Conservation (phyloP, 2,113 vertebrate genomes). For the Chinchilla lanigera region DNA sequence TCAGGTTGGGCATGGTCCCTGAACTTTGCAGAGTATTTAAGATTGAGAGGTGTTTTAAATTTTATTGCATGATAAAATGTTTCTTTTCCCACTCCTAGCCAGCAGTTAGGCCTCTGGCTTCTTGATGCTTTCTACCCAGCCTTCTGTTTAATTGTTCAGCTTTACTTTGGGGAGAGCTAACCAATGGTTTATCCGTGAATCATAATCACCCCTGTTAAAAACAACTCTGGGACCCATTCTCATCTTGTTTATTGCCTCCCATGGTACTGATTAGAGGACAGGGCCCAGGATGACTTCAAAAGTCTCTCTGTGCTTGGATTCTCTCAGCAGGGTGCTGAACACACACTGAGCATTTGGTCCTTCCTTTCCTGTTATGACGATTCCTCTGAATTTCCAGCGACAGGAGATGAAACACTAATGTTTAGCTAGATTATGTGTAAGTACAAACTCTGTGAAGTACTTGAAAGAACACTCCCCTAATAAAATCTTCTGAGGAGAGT, state of each 20-base stretch:
- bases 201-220: background rate
- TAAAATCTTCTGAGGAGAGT: background rate
- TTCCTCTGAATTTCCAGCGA: background rate
- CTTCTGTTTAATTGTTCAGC: slow-evolving; percentile 32
- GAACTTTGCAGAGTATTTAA: slow-evolving; percentile 26
- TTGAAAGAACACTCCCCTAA: slow-evolving; percentile 23
- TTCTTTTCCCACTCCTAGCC: slow-evolving; percentile 7
- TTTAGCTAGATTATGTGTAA: slow-evolving; percentile 41
- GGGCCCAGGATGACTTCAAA: slow-evolving; percentile 41
- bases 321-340: background rate
- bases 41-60: slow-evolving; percentile 51
- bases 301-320: background rate
- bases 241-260: background rate
- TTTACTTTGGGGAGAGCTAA: background rate
- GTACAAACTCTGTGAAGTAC: slow-evolving; percentile 17
- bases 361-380: background rate
- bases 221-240: background rate
- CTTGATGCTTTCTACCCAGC: background rate
- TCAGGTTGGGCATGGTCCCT: background rate
- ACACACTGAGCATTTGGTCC: background rate
- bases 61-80: slow-evolving; percentile 43
- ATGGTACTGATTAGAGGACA: background rate
- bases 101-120: background rate
- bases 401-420: slow-evolving; percentile 42
- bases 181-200: background rate